phyloP scores from a whole-genome alignment of 2,888 invertebrate genomes.

The Tyria jacobaeae region DNA sequence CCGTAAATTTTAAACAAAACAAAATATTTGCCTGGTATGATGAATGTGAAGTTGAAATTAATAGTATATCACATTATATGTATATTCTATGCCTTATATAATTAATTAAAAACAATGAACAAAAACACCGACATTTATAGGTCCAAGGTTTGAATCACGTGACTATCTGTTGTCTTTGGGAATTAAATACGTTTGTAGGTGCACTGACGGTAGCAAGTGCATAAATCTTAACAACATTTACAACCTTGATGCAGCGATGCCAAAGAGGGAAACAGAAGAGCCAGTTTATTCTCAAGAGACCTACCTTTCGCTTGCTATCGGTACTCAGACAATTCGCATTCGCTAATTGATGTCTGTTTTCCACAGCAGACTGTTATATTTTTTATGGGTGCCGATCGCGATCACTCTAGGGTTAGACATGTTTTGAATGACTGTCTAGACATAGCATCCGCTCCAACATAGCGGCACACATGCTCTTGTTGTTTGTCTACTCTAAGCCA shows the following conservation, averaged over 20 bases:
- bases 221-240: neutral
- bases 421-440: constrained; percentile 74
- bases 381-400: constrained; percentile 64
- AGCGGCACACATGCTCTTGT: constrained; percentile 58
- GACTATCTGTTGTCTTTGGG: no score
- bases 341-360: constrained; percentile 65
- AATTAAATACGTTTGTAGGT: neutral
- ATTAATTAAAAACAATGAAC: neutral
- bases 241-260: neutral
- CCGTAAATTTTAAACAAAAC: no score
- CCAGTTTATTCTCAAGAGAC: neutral
- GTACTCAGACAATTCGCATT: constrained; percentile 51
- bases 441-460: constrained; percentile 68
- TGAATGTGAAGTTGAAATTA: no score
- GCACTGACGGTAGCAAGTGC: neutral
- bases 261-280: neutral
- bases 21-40: no score
- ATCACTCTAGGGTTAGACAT: constrained; percentile 73
- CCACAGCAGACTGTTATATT: constrained; percentile 62
- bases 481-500: constrained; percentile 58
- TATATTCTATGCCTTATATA: neutral
- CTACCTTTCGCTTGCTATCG: neutral
- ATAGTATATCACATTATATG: no score
- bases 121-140: no score
- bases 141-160: no score